Conservation (phyloP, 53 echinoderm and acorn worm genomes). For the Holothuria leucospilota region DNA sequence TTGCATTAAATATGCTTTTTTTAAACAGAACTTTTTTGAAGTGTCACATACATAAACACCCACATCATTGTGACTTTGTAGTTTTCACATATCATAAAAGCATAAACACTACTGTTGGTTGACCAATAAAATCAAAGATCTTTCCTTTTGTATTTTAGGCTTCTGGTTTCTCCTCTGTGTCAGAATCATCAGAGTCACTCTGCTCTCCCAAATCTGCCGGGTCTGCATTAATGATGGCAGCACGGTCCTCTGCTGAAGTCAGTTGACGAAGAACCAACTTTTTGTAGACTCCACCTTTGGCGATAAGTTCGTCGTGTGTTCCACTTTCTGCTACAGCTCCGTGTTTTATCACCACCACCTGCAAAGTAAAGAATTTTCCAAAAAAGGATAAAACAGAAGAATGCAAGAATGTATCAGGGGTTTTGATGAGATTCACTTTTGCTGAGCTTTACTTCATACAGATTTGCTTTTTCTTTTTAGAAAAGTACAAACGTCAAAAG, state of each 20-base stretch:
- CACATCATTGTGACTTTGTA: too few species aligned
- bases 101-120: too few species aligned
- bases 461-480: too few species aligned
- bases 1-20: too few species aligned
- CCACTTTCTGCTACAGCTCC: slow-evolving; percentile 87
- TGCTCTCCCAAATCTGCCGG: background rate
- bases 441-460: too few species aligned
- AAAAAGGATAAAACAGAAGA: background rate
- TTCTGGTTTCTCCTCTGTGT: slow-evolving; percentile 1
- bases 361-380: background rate
- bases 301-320: slow-evolving; percentile 85
- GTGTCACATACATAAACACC: too few species aligned
- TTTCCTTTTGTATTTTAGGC: too few species aligned
- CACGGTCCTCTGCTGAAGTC: slow-evolving; percentile 61
- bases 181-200: background rate
- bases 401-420: background rate
- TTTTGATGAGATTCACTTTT: too few species aligned
- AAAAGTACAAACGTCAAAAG: too few species aligned
- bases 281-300: slow-evolving; percentile 94
- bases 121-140: too few species aligned
- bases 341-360: slow-evolving; percentile 95
- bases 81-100: too few species aligned
- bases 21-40: too few species aligned
- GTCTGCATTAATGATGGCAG: slow-evolving; percentile 8
- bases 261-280: slow-evolving; percentile 92